Evolutionary conservation across 1,140 invertebrate species (phyloP), one percentile per base, ranked within the genome.

Genomic region (Lucilia cuprina): DNA sequence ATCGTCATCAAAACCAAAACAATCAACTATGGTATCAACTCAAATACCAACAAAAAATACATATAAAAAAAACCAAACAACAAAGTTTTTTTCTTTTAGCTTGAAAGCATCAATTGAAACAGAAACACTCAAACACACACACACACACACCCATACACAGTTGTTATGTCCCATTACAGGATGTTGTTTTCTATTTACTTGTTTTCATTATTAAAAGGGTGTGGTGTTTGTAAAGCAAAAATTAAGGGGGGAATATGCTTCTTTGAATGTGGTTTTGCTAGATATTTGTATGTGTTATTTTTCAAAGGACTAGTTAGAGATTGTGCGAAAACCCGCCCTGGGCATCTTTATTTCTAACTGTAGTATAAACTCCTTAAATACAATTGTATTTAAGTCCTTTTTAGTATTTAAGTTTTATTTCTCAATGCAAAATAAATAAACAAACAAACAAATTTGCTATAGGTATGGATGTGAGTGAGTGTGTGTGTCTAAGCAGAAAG

Each of bases 291-390:
- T 41, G 35, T 82, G n/a, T 70, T 70, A 35, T 55, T 70, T 25
- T 30, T 83, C 19, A 49, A 10, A 49, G 60, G 55, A 35, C 34
- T 12, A 70, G 19, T 30, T 21, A n/a, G 17, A 21, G 77, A 65
- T 55, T 84, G 75, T 84, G 83, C 77, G 78, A 84, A 84, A 84
- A 84, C 75, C 83, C 75, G 75, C 83, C 83, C 60, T 41, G 17
- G 77, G 41, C 75, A 55, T 55, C 50, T 55, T 55, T 55, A 17
- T 55, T 41, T 41, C 41, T 41, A 41, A 41, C 7, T 55, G 17
- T n/a, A 55, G 7, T 17, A 13, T 17, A 55, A 55, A 55, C 50
- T 55, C 50, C 50, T 55, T 55, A n/a, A 13, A 55, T 55, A 55
- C 50, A 55, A 55, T 55, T 55, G 50, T 55, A 55, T 55, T 55